These are phyloP conservation scores for Heliangelus exortis DNA, from an alignment of 2,797 vertebrate species.

Conservation along the genomic window DNA sequence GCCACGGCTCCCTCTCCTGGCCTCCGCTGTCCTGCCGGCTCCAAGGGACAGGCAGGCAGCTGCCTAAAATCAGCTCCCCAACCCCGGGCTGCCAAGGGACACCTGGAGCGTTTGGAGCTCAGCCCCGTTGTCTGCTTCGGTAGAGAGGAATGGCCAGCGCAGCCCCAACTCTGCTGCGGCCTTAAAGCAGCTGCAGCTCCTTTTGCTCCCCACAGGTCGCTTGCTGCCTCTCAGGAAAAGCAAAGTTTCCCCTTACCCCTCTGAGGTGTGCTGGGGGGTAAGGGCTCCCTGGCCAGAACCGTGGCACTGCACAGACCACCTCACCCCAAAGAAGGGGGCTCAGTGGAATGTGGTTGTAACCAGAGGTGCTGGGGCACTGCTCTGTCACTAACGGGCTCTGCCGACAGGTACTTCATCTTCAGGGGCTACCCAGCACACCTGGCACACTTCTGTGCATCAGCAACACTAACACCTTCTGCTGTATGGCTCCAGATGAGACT, in stretches of 20 bases:
- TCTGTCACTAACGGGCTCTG: no score
- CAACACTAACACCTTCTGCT: neutral
- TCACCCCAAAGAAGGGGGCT: neutral
- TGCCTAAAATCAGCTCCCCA: no score
- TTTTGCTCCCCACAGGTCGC: neutral
- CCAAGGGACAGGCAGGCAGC: neutral
- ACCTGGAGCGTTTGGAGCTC: neutral
- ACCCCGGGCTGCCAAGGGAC: neutral
- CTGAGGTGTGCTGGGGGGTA: neutral
- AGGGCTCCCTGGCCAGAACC: fast-evolving
- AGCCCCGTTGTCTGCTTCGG: fast-evolving
- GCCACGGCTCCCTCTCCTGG: constrained; percentile 63
- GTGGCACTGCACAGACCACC: neutral
- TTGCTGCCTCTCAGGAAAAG: no score
- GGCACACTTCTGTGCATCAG: no score
- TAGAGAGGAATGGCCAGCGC: fast-evolving
- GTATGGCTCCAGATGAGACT: fast-evolving
- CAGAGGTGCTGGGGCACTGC: no score
- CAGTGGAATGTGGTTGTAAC: no score
- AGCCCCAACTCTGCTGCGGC: neutral
- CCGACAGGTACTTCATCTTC: no score
- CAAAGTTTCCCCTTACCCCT: neutral
- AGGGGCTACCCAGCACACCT: no score
- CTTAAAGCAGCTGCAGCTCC: neutral
- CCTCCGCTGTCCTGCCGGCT: neutral